A percentile compares a stretch with the other conserved stretches of the same genome.
phyloP scores from a whole-genome alignment of 2,113 vertebrate genomes.

The Triplophysa siluroides region DNA sequence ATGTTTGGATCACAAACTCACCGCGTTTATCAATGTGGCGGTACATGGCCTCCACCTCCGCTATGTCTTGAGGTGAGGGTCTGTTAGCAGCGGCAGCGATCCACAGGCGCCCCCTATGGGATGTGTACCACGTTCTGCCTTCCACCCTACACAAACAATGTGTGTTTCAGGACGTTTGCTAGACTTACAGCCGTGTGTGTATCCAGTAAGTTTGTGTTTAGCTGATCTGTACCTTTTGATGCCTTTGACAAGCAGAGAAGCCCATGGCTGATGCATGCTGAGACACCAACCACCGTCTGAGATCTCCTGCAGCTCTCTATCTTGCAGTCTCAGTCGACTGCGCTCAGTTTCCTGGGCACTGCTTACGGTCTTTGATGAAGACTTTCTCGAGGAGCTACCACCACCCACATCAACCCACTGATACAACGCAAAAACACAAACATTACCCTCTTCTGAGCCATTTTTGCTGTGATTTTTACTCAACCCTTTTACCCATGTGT shows the following conservation, averaged over 20 bases:
- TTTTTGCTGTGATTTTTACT: neutral
- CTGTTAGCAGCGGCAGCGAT: conserved; percentile 92
- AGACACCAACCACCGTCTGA: conserved; percentile 93
- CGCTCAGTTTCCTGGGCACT: conserved; percentile 60
- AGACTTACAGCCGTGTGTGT: neutral
- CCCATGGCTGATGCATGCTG: conserved; percentile 98
- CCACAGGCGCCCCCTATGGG: conserved; percentile 93
- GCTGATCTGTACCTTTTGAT: conserved; percentile 82
- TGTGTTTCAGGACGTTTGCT: neutral
- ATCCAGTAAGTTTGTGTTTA: neutral
- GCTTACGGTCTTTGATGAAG: conserved; percentile 38
- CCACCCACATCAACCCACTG: conserved; percentile 89
- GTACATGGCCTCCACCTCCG: conserved; percentile 85
- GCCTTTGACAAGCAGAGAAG: conserved; percentile 87
- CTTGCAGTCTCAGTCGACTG: conserved; percentile 84
- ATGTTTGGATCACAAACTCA: conserved; percentile 57
- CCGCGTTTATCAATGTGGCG: conserved; percentile 79
- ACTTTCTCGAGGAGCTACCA: conserved; percentile 60
- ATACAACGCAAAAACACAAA: neutral
- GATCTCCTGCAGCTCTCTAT: conserved; percentile 93
- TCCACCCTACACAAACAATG: conserved; percentile 82
- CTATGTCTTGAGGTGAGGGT: conserved; percentile 86
- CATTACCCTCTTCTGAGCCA: neutral
- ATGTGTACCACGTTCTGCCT: conserved; percentile 93
- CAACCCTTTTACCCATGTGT: neutral